Percentiles rank a stretch among this genome's conserved stretches.
Evolutionary conservation across 2,888 invertebrate species (phyloP).

Genomic region (Mythimna albipuncta): DNA sequence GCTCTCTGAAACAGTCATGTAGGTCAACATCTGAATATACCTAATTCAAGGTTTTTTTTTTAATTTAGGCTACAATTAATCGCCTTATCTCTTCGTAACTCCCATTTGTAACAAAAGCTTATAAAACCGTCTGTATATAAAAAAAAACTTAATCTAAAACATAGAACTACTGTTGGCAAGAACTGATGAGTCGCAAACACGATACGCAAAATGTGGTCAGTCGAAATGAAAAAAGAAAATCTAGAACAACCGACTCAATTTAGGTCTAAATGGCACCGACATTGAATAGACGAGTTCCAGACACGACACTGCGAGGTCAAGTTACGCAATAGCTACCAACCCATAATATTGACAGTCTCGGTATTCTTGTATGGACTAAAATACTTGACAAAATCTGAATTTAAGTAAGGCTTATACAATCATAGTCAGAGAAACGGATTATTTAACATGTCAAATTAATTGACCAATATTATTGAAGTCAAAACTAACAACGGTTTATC

Average conservation of each 20-base stretch:
- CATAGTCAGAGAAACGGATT: neutral
- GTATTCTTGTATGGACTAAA: conserved; percentile 5
- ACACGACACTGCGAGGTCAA: conserved; percentile 36
- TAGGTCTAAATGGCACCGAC: conserved; percentile 20
- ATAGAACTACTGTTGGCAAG: conserved; percentile 3
- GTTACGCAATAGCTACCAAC: conserved; percentile 27
- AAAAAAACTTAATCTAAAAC: conserved; percentile 15
- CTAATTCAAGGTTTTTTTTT: neutral
- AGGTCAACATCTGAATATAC: neutral
- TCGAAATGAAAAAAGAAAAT: conserved; percentile 30
- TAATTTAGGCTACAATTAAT: neutral
- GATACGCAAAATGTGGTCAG: conserved; percentile 49
- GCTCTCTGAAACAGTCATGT: neutral
- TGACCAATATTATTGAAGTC: neutral
- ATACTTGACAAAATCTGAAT: neutral
- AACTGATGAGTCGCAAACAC: conserved; percentile 40
- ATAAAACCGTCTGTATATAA: neutral
- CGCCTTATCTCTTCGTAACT: neutral
- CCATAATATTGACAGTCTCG: too few relatives aligned
- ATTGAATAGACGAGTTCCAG: conserved; percentile 42
- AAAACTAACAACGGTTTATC: neutral
- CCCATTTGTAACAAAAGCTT: neutral
- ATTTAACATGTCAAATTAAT: neutral
- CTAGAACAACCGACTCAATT: conserved; percentile 36
- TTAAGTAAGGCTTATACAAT: neutral